Evolutionary conservation across 2,113 vertebrate species (phyloP).

Genomic region (Baryphthengus martii): DNA sequence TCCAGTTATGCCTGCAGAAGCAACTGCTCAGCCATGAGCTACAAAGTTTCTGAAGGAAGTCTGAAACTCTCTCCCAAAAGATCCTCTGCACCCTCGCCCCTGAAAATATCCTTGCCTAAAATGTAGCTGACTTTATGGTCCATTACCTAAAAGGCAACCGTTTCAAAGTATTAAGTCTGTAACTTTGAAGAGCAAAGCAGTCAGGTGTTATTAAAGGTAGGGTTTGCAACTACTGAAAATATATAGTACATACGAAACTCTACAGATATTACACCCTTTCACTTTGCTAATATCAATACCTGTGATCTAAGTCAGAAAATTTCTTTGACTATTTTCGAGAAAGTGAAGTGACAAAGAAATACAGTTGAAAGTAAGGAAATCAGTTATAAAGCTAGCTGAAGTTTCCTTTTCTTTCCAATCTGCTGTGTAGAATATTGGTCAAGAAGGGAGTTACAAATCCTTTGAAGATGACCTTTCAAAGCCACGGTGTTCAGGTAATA

Average conservation of each 20-base stretch:
- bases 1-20: not conserved
- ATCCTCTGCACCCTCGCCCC: not conserved
- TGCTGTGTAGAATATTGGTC: not conserved
- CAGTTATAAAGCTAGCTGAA: not conserved
- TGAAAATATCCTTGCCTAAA: not conserved
- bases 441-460: not conserved
- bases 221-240: conserved; percentile 35
- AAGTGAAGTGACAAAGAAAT: not conserved
- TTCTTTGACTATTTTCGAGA: not conserved
- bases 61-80: not conserved
- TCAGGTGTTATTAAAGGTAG: not conserved
- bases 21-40: not conserved
- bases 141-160: not conserved
- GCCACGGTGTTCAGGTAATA: not conserved
- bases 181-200: conserved; percentile 41
- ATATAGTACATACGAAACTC: conserved; percentile 12
- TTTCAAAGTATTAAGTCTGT: not conserved
- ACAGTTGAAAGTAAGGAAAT: not conserved
- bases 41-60: not conserved
- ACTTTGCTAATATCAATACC: not conserved
- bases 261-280: not conserved
- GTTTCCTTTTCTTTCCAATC: not conserved
- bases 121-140: not conserved
- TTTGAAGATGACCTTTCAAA: conserved; percentile 23
- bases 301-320: conserved; percentile 9